Base-by-base conservation (phyloP, 2,888 invertebrate species). In the Trypoxylon attenuatum region DNA sequence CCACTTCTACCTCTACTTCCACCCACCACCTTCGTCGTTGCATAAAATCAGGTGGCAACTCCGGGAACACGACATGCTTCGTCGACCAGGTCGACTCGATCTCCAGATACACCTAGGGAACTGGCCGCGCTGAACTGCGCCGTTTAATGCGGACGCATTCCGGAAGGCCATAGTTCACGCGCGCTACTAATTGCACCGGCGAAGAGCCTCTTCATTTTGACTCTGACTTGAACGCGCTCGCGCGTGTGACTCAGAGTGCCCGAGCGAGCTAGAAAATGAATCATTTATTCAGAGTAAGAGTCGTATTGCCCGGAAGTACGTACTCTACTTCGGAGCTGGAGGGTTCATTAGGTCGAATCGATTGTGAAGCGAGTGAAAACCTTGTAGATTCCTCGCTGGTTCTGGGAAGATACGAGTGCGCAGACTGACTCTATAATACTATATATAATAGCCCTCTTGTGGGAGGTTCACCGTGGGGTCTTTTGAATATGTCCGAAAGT, bases 41-140 rank as follows among this genome's bases (percentile, higher is more conserved):
- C n/a, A n/a, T n/a, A n/a, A n/a, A n/a, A 61, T 71, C 71, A 71
- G 68, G 74, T 71, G 73, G n/a, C n/a, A n/a, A n/a, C n/a, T n/a
- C n/a, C n/a, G n/a, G 73, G 73, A 71, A 74, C 68, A 61, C 75
- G 64, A 74, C 75, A 71, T 62, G 71, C 74, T 68, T 74, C 57
- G 62, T 53, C 43, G 18, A n/a, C n/a, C n/a, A n/a, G n/a, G n/a
- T n/a, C 52, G 29, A 73, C 66, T 63, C 73, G 66, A 60, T 73
- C 69, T 66, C 54, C 39, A 25, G 45, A 54, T 60, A 66, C 62
- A 69, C 59, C 65, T 60, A 57, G 59, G 43, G 60, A 41, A 59
- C 59, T 39, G 52, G 57, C n/a, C n/a, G n/a, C n/a, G n/a, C n/a
- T n/a, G n/a, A n/a, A n/a, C n/a, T n/a, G n/a, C n/a, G n/a, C n/a